Conservation (phyloP, 2,113 vertebrate species). For the Callipepla squamata region DNA sequence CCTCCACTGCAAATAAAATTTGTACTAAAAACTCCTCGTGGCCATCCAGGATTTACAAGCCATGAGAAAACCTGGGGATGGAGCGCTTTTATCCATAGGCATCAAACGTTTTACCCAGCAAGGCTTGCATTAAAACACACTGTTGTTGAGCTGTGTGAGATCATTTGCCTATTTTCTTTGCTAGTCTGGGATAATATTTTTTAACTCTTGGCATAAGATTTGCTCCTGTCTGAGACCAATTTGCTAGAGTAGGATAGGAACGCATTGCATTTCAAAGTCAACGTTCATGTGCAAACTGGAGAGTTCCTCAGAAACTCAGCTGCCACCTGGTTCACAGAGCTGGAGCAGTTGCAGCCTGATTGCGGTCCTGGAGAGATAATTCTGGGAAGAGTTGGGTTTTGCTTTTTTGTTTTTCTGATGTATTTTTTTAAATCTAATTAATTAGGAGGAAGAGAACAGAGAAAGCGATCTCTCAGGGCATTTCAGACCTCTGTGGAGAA, state of each 20-base stretch:
- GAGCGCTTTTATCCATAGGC: background rate
- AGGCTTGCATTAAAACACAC: background rate
- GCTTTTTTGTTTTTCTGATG: background rate
- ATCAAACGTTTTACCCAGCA: background rate
- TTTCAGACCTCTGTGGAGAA: background rate
- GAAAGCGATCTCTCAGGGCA: background rate
- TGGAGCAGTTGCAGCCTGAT: background rate
- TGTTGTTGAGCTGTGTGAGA: background rate
- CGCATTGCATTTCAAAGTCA: background rate
- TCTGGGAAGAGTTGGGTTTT: background rate
- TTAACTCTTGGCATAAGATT: background rate
- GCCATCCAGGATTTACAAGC: background rate
- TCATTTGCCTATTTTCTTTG: background rate
- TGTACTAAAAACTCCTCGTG: background rate
- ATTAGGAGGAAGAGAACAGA: background rate
- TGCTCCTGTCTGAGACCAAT: background rate
- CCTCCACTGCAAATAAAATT: background rate
- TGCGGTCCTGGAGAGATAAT: background rate
- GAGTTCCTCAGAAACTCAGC: background rate
- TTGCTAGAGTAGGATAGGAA: background rate
- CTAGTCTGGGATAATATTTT: background rate
- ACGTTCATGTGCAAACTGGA: background rate
- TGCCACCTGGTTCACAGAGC: background rate
- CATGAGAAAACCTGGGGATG: background rate
- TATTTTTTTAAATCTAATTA: conserved; percentile 1